Base-by-base conservation (phyloP, 2,888 invertebrate species). In the Hypolimnas misippus region DNA sequence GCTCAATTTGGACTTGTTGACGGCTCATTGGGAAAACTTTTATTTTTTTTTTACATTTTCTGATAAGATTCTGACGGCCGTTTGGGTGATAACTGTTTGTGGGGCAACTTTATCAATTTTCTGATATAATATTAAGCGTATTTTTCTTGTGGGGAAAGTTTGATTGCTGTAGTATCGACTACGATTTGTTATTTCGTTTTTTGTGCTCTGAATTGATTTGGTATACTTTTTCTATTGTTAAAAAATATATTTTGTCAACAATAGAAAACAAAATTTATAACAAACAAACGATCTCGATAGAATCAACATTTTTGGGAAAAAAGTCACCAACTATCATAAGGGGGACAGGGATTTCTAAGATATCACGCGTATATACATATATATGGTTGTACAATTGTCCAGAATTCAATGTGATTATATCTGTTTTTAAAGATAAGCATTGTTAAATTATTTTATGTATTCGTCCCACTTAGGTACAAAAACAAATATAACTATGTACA, bases 11-110 rank as follows among this genome's bases (percentile, higher is more conserved):
- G 49, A 46, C 57, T 51, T 60, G 56, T 61, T 59, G 62, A 64
- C 61, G 42, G 56, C 49, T 64, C 61, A 62, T 64, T 49, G 58
- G 51, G 33, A 51, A 57, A 64, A 62, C n/a, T 58, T 62, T 64
- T 57, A 54, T 38, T 57, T 56, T 57, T 44, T 57, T 56, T 57
- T 58, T 52, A 63, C 21, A 19, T 62, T 29, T 57, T 40, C 5
- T 38, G 49, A 63, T 66, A 61, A 63, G 44, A 57, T 49, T 33
- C 21, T 31, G 49, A 50, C 51, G 42, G 44, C 33, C 33, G 29
- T 54, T 54, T 29, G 16, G 12, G 40, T 7, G 25, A 59, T 56
- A 56, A 59, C 35, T 10, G 46, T 33, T 54, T 29, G 38, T 8
- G n/a, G 8, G 2, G 29, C 25, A 53, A 42, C 38, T 40, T 55